Percentiles rank a stretch among this genome's conserved stretches.
Evolutionary conservation across 92 coral and sea anemone genomes (phyloP).

Genomic region (Paragorgia papillata): DNA sequence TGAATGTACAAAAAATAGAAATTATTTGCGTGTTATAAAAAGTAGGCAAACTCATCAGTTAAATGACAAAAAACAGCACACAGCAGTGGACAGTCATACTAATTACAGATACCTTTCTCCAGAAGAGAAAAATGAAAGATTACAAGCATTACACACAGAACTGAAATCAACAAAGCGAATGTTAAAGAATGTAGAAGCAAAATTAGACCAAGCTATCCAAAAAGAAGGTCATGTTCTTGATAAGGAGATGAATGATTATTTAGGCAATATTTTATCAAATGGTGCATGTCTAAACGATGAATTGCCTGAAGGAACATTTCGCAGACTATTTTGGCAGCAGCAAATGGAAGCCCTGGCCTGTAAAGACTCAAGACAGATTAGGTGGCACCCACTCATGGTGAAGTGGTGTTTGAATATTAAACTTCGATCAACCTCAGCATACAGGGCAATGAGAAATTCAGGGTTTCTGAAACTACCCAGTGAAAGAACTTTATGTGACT

Average conservation of each 20-base stretch:
- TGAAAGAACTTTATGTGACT: slow-evolving; percentile 47
- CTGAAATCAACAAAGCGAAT: slow-evolving; percentile 12
- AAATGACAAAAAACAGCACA: neutral
- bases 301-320: no score
- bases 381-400: no score
- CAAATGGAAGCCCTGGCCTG: slow-evolving; percentile 23
- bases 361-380: slow-evolving; percentile 16
- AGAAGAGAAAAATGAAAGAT: slow-evolving; percentile 9
- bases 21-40: neutral
- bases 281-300: neutral
- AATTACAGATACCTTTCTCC: slow-evolving; percentile 24
- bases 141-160: neutral
- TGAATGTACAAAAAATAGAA: neutral
- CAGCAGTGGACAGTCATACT: slow-evolving; percentile 8
- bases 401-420: no score
- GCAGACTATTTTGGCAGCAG: no score
- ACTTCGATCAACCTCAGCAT: slow-evolving; percentile 48
- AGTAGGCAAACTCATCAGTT: neutral
- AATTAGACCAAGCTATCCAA: neutral
- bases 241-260: slow-evolving; percentile 10
- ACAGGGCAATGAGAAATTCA: slow-evolving; percentile 24
- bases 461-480: slow-evolving; percentile 43
- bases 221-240: slow-evolving; percentile 22
- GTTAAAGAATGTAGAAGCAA: no score
- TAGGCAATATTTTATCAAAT: neutral